Conservation (phyloP, 2,797 vertebrate genomes). For the Hippocampus kuda region DNA sequence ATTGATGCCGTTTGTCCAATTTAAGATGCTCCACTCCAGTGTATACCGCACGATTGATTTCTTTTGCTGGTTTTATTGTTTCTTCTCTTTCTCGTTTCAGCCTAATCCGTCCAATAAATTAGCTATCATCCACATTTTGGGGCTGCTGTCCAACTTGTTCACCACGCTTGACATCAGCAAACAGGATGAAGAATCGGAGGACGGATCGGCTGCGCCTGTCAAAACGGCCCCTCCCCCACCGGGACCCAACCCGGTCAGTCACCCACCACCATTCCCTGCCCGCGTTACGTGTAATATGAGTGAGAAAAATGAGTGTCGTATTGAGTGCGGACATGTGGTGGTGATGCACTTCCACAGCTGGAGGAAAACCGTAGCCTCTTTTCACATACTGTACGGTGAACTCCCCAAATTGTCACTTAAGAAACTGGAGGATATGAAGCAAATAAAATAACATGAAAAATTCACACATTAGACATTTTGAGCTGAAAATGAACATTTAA, state of each 20-base stretch:
- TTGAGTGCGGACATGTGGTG: background rate
- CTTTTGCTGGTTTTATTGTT: background rate
- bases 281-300: background rate
- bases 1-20: background rate
- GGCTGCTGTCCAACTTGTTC: conserved; percentile 95
- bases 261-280: background rate
- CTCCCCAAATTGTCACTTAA: too few species aligned
- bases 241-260: conserved; percentile 91
- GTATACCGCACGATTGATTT: background rate
- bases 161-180: conserved; percentile 96
- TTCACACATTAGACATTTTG: too few species aligned
- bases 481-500: too few species aligned
- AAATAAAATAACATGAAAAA: too few species aligned
- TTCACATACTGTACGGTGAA: too few species aligned
- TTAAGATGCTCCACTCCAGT: background rate
- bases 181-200: conserved; percentile 86
- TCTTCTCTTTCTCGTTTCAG: conserved; percentile 53
- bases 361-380: background rate
- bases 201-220: conserved; percentile 73
- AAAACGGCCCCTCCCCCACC: conserved; percentile 81
- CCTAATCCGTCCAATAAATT: conserved; percentile 97
- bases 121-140: conserved; percentile 96
- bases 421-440: too few species aligned
- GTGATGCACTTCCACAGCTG: background rate
- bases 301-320: background rate